Conservation (phyloP, 2,888 invertebrate species). For the Acleris literana region DNA sequence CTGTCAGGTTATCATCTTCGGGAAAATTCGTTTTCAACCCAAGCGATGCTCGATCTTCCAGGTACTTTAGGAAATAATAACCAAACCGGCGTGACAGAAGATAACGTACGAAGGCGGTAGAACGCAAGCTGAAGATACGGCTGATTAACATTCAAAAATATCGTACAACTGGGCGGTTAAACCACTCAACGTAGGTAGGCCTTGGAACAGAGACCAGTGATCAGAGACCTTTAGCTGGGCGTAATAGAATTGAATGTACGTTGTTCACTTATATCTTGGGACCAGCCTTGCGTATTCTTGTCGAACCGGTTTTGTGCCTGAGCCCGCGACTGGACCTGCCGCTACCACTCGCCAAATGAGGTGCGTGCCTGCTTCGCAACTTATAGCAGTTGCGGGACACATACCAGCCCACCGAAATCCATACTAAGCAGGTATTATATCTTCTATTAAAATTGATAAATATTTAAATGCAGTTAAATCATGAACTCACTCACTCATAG, state of each 20-base stretch:
- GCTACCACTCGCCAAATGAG: slow-evolving; percentile 75
- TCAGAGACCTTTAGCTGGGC: slow-evolving; percentile 52
- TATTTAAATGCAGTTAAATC: background rate
- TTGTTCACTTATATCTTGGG: slow-evolving; percentile 40
- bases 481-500: background rate
- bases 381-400: slow-evolving; percentile 55
- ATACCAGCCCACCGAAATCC: slow-evolving; percentile 44
- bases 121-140: slow-evolving; percentile 43
- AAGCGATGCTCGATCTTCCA: no score
- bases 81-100: background rate
- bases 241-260: slow-evolving; percentile 56
- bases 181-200: slow-evolving; percentile 49
- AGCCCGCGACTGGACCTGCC: slow-evolving; percentile 75
- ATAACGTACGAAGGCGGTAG: slow-evolving; percentile 38
- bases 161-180: slow-evolving; percentile 53
- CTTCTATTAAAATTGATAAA: background rate
- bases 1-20: no score
- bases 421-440: background rate
- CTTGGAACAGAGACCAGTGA: slow-evolving; percentile 43
- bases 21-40: no score
- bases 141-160: slow-evolving; percentile 64
- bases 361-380: slow-evolving; percentile 68
- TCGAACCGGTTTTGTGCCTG: slow-evolving; percentile 75
- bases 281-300: slow-evolving; percentile 66
- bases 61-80: no score